Conservation (phyloP, 2,113 vertebrate species). For the Butastur rufipennis region DNA sequence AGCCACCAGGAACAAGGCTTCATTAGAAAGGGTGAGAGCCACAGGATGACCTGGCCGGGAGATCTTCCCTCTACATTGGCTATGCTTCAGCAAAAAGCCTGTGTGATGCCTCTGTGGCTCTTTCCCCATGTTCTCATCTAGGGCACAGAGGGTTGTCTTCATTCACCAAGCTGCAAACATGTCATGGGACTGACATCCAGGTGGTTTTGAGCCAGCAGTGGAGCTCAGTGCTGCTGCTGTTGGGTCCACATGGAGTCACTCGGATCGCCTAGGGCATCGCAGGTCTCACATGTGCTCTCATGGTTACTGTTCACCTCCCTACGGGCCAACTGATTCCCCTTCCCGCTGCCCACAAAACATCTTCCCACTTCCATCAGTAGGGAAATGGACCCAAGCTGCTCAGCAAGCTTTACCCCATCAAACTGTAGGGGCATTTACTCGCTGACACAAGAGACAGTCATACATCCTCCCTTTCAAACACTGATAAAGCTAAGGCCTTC, state of each 20-base stretch:
- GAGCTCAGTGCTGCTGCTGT: not conserved
- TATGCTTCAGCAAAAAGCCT: not conserved
- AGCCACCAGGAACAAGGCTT: not conserved
- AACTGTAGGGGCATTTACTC: not conserved
- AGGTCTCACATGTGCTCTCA: not conserved
- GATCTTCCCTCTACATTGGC: not conserved
- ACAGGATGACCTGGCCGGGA: not conserved
- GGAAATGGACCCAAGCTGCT: not conserved
- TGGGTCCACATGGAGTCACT: not conserved
- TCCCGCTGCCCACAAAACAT: not conserved
- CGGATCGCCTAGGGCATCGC: not conserved
- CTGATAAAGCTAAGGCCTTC: not conserved
- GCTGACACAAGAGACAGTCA: not conserved
- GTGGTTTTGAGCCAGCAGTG: not conserved
- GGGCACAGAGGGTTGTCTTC: not conserved
- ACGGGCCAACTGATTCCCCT: not conserved
- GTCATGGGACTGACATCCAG: rapidly evolving
- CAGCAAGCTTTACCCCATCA: not conserved
- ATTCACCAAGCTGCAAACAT: not conserved
- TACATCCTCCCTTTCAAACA: not conserved
- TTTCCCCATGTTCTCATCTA: not conserved
- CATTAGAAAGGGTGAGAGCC: not conserved
- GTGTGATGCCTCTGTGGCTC: not conserved
- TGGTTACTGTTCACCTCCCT: not conserved
- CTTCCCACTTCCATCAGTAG: not conserved